Base-by-base conservation (phyloP, 30 jellyfish, hydroid and myxozoan species). In the Aurelia aurita region DNA sequence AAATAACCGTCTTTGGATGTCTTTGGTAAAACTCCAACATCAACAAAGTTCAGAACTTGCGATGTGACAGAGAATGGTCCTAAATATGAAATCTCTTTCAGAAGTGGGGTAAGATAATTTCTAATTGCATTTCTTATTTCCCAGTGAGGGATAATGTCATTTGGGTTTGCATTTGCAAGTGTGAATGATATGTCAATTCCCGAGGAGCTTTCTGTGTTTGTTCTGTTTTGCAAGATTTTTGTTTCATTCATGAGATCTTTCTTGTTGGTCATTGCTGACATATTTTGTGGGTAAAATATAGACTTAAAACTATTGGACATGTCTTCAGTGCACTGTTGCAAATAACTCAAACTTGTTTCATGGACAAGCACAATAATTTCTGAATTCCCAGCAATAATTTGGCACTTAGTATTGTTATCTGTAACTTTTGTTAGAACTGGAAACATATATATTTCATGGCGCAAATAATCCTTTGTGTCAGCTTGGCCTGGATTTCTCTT, bases 141-240 rank as follows among this genome's bases (percentile, higher is more conserved):
- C 98, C 98, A 92, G 29, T 76, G 73, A 3, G 89, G 69, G n/a
- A 55, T 39, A n/a, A 57, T 39, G 19, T 71, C 92, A 65, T 28
- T n/a, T 19, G 98, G 93, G 59, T 92, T 66, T 58, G 97, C 91
- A 67, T 87, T 87, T 43, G 97, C 98, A 21, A 92, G 84, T 8
- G 95, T 80, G 80, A 92, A 86, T 4, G 95, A 49, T 11, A 92
- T 18, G 31, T 82, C 94, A 35, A 83, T 45, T 26, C 97, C 96
- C 14, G 96, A 49, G 3, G 96, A 49, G 26, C 79, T 81, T 16
- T 81, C 85, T 7, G 49, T 23, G 19, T 78, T 32, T 16, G 54
- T 39, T 19, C 18, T 29, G 1, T 29, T 53, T 39, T 39, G 51
- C 9, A 39, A 5, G 13, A 31, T 54, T 61, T 2, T 19, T 29